Evolutionary conservation across 2,797 vertebrate species (phyloP).

Genomic region (Uromys caudimaculatus): DNA sequence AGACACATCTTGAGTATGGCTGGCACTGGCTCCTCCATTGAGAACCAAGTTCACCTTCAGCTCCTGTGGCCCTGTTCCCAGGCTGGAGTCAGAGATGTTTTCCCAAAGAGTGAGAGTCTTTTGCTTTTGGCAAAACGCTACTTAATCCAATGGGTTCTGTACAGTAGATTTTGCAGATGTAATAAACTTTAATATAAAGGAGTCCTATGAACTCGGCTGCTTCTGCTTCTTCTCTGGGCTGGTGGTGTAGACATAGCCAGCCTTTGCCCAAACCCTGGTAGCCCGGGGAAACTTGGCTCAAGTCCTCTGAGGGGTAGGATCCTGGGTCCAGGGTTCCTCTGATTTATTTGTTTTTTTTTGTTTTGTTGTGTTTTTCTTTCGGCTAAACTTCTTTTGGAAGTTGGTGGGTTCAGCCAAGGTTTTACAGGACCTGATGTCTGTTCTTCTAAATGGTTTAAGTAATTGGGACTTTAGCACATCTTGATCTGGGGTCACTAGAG

Average conservation of each 20-base stretch:
- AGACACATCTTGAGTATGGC: not conserved
- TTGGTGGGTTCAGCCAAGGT: not conserved
- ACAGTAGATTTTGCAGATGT: conserved; percentile 78
- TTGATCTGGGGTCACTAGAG: not conserved
- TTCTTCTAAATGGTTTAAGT: not conserved
- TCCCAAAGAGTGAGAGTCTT: conserved; percentile 80
- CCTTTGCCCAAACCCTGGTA: not conserved
- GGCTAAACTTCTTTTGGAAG: conserved; percentile 36
- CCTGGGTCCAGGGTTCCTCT: conserved; percentile 23
- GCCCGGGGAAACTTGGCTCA: not conserved
- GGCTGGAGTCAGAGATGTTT: conserved; percentile 65
- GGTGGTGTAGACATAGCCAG: not conserved
- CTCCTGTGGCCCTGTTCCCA: conserved; percentile 30
- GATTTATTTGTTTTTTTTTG: not conserved
- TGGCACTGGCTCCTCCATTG: not conserved
- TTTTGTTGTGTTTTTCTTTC: conserved; percentile 8
- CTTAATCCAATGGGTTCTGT: conserved; percentile 84
- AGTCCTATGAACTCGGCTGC: conserved; percentile 48
- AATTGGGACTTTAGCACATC: not conserved
- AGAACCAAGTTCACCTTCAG: conserved; percentile 46
- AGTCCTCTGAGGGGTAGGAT: not conserved
- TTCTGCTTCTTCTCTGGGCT: conserved; percentile 45
- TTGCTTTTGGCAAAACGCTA: conserved; percentile 83
- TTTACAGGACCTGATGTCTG: not conserved
- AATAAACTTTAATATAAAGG: conserved; percentile 83